Conservation (phyloP, 2,888 invertebrate species). For the Cheilosia vulpina region DNA sequence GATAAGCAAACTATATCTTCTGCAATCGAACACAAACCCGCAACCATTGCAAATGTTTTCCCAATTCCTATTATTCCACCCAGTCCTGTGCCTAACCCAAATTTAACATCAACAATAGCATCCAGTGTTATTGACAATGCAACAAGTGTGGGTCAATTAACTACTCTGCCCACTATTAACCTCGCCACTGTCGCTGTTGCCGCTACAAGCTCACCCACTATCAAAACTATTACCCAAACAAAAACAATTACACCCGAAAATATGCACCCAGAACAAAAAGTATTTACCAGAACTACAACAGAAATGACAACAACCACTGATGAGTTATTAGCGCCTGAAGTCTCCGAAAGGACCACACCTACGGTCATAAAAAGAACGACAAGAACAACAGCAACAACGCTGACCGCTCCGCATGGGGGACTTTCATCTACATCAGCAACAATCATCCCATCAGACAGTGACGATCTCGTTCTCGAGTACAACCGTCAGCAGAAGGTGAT, state of each 20-base stretch:
- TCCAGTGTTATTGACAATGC: conserved; percentile 47
- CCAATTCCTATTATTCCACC: conserved; percentile 75
- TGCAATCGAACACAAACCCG: conserved; percentile 62
- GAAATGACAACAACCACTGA: conserved; percentile 77
- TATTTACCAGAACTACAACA: conserved; percentile 56
- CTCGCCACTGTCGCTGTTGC: conserved; percentile 78
- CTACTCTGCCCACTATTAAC: conserved; percentile 81
- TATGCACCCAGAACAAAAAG: conserved; percentile 59
- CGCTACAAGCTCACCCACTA: conserved; percentile 77
- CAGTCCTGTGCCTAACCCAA: conserved; percentile 27
- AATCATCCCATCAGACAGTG: conserved; percentile 66
- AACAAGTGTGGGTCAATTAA: conserved; percentile 80
- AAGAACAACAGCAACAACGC: conserved; percentile 54
- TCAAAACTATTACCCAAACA: conserved; percentile 77
- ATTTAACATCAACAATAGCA: conserved; percentile 51
- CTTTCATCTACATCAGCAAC: conserved; percentile 74
- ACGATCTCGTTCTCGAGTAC: conserved; percentile 75
- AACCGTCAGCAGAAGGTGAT: conserved; percentile 83
- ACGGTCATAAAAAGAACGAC: conserved; percentile 53
- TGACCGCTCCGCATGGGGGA: conserved; percentile 41
- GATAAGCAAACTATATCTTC: conserved; percentile 60
- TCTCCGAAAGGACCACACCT: conserved; percentile 24
- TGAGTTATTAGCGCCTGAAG: conserved; percentile 76
- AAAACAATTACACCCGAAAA: conserved; percentile 58
- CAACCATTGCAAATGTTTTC: conserved; percentile 65